Evolutionary conservation across 2,888 invertebrate species (phyloP).

Genomic region (Sceliomorpha sp.): DNA sequence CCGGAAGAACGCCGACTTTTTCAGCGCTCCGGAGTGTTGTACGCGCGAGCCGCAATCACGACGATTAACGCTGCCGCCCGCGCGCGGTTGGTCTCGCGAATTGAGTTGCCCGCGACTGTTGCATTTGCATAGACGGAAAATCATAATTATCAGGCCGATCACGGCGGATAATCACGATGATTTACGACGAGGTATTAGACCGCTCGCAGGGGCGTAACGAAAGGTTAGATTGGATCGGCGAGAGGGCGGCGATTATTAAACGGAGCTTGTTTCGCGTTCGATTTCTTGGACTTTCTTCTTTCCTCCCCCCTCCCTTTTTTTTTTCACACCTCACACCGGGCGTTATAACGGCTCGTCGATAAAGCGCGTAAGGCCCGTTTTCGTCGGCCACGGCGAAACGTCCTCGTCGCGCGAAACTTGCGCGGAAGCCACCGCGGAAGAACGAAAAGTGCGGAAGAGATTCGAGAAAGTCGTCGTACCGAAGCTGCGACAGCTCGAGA

Average conservation of each 20-base stretch:
- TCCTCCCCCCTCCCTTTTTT: no score
- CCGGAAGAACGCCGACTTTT: background rate
- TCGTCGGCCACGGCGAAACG: no score
- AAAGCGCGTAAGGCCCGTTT: no score
- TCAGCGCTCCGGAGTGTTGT: slow-evolving; percentile 11
- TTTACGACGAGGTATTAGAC: slow-evolving; percentile 27
- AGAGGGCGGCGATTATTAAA: slow-evolving; percentile 42
- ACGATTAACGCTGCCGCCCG: slow-evolving; percentile 4
- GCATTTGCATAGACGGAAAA: slow-evolving; percentile 49
- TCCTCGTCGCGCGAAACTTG: no score
- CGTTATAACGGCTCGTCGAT: no score
- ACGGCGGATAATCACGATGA: slow-evolving; percentile 32
- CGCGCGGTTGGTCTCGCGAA: slow-evolving; percentile 35
- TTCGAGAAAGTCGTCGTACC: no score
- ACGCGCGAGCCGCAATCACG: slow-evolving; percentile 33
- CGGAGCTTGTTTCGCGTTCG: slow-evolving; percentile 26
- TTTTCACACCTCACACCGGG: no score
- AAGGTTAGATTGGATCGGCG: slow-evolving; percentile 36
- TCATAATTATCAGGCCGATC: slow-evolving; percentile 46
- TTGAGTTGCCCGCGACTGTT: slow-evolving; percentile 18
- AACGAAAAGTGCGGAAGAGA: no score
- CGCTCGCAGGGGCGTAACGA: slow-evolving; percentile 25
- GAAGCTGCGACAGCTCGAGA: no score
- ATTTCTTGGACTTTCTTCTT: slow-evolving; percentile 23
- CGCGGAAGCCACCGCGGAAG: no score